Conservation (phyloP, 2,113 vertebrate genomes). For the Syrrhaptes paradoxus region DNA sequence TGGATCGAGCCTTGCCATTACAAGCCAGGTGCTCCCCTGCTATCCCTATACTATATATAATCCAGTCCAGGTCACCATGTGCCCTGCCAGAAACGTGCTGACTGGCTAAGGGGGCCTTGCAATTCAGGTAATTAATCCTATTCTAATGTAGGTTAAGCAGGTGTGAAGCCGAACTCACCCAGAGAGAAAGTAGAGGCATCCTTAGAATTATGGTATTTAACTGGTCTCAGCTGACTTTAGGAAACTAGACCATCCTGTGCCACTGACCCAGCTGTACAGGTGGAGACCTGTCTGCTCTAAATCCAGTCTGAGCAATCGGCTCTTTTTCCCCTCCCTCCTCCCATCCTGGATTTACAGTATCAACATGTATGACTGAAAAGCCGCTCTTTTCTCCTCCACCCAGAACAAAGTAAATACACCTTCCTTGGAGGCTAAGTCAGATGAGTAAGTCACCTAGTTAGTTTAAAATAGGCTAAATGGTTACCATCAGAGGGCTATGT, state of each 20-base stretch:
- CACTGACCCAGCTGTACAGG: constrained; percentile 39
- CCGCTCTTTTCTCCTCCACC: not conserved
- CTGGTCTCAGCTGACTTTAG: constrained; percentile 52
- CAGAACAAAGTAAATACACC: not conserved
- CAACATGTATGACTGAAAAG: not conserved
- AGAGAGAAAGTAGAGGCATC: constrained; percentile 64
- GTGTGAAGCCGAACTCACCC: constrained; percentile 65
- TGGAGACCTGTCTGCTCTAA: constrained; percentile 34
- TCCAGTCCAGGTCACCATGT: constrained; percentile 66
- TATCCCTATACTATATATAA: constrained; percentile 17
- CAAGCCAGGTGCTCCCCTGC: constrained; percentile 53
- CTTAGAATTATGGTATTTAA: constrained; percentile 58
- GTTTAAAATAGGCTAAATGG: not conserved
- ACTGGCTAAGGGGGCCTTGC: constrained; percentile 56
- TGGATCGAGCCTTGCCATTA: constrained; percentile 12
- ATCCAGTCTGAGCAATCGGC: not conserved
- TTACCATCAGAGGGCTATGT: not conserved
- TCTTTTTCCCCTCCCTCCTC: not conserved
- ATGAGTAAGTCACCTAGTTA: not conserved
- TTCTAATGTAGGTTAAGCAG: constrained; percentile 83
- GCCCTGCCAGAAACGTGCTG: constrained; percentile 74
- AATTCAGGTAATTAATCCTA: constrained; percentile 81
- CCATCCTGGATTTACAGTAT: not conserved
- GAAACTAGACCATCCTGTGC: constrained; percentile 26
- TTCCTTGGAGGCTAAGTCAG: not conserved